A percentile compares a stretch with the other conserved stretches of the same genome.
Conservation (phyloP, 2,113 vertebrate genomes). For the Pungitius pungitius region DNA sequence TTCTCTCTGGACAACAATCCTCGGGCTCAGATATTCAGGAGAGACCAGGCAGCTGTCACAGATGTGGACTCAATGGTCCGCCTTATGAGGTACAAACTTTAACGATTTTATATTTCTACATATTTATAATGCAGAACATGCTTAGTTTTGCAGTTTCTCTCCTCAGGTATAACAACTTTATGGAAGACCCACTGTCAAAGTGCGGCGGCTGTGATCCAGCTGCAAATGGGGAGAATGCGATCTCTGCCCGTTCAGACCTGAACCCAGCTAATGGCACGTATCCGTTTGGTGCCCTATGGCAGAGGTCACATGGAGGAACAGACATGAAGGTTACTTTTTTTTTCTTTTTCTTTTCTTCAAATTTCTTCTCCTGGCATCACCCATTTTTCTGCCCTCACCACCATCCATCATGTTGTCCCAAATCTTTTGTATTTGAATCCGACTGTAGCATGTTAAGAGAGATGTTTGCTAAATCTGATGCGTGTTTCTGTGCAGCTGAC, state of each 20-base stretch:
- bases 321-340: slow-evolving; percentile 97
- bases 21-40: slow-evolving; percentile 90
- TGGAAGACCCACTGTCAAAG: slow-evolving; percentile 85
- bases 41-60: slow-evolving; percentile 86
- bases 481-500: slow-evolving; percentile 82
- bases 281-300: slow-evolving; percentile 89
- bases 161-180: slow-evolving; percentile 91
- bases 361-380: background rate
- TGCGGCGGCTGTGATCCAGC: slow-evolving; percentile 84
- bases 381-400: background rate
- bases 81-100: slow-evolving; percentile 87
- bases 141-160: slow-evolving; percentile 2
- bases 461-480: slow-evolving; percentile 5
- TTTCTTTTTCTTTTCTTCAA: slow-evolving; percentile 9
- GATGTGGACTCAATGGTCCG: slow-evolving; percentile 90
- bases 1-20: slow-evolving; percentile 89
- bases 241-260: slow-evolving; percentile 92
- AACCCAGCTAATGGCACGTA: slow-evolving; percentile 92
- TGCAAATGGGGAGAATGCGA: slow-evolving; percentile 89
- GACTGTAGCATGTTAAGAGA: background rate
- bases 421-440: background rate
- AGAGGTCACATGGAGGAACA: slow-evolving; percentile 90
- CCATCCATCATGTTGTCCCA: background rate
- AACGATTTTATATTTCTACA: background rate
- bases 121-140: background rate